phyloP scores from a whole-genome alignment of 1,140 invertebrate species.

The Calliopsis andreniformis region DNA sequence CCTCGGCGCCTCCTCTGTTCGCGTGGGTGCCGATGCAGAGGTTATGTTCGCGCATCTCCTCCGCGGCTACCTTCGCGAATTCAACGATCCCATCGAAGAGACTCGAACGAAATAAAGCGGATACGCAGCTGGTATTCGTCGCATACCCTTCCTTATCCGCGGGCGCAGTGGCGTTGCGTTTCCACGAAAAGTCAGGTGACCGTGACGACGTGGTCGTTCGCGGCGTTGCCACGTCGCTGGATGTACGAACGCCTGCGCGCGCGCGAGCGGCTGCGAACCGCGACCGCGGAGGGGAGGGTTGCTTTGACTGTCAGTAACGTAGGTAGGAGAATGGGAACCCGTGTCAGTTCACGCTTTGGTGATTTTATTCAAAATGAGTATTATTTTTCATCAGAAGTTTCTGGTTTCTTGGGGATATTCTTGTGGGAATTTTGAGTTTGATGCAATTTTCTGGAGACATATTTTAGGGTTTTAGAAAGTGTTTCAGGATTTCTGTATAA shows the following conservation, averaged over 20 bases:
- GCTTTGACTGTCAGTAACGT: slow-evolving; percentile 41
- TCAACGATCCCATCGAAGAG: neutral
- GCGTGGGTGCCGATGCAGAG: neutral
- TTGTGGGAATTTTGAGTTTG: no score
- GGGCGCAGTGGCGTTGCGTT: slow-evolving; percentile 49
- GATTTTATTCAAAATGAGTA: neutral
- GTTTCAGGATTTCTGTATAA: no score
- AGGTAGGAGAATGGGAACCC: slow-evolving; percentile 16
- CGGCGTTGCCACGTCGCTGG: slow-evolving; percentile 59
- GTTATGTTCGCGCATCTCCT: neutral
- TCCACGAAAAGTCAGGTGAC: slow-evolving; percentile 70
- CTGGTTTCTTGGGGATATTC: no score
- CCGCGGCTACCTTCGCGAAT: neutral
- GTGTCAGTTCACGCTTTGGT: neutral
- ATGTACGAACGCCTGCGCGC: slow-evolving; percentile 31
- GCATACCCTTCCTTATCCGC: slow-evolving; percentile 45
- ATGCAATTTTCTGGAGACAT: no score
- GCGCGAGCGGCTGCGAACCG: slow-evolving; percentile 12
- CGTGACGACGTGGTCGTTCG: slow-evolving; percentile 65
- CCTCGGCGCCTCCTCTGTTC: neutral
- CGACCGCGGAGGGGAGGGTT: neutral
- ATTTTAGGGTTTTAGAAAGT: no score
- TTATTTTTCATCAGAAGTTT: neutral
- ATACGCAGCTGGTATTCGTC: slow-evolving; percentile 24
- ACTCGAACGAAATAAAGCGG: neutral